These are phyloP conservation scores for Malacoctenus gilli DNA, from an alignment of 2,797 vertebrate genomes.

Conservation along the genomic window DNA sequence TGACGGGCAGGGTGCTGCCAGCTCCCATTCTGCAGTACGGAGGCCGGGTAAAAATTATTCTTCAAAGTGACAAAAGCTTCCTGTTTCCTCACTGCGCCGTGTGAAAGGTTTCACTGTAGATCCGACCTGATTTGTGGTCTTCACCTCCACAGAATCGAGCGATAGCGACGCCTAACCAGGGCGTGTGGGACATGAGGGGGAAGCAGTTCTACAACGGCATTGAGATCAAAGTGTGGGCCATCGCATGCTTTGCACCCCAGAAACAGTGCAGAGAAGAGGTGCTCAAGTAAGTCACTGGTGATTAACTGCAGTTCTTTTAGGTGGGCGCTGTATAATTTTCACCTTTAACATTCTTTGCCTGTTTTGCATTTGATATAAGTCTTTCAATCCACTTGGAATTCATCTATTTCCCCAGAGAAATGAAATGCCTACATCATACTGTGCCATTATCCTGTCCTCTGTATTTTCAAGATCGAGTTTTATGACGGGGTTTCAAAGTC, in stretches of 20 bases:
- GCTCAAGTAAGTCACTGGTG: constrained; percentile 89
- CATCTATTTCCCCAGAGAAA: too few relatives aligned
- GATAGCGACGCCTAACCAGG: constrained; percentile 98
- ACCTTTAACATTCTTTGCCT: too few relatives aligned
- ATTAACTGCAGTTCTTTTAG: too few relatives aligned
- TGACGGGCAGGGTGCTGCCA: constrained; percentile 94
- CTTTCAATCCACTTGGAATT: neutral
- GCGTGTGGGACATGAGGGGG: constrained; percentile 99
- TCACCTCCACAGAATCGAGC: constrained; percentile 93
- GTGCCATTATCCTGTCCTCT: neutral
- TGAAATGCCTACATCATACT: too few relatives aligned
- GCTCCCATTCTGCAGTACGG: constrained; percentile 98
- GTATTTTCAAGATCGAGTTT: neutral
- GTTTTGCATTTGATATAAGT: constrained; percentile 3
- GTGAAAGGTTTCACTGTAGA: neutral
- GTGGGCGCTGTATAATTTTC: neutral
- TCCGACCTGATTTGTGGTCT: constrained; percentile 21
- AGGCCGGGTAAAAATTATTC: constrained; percentile 88
- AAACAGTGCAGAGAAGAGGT: constrained; percentile 99
- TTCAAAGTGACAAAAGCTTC: neutral
- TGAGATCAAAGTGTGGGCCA: constrained; percentile 99
- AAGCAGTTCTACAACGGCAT: constrained; percentile 99
- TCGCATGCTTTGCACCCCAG: constrained; percentile 98
- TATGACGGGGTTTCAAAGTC: too few relatives aligned
- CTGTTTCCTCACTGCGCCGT: neutral